A percentile compares a stretch with the other conserved stretches of the same genome.
Evolutionary conservation across 1,140 invertebrate genomes (phyloP).

Genomic region (Metaphire vulgaris): DNA sequence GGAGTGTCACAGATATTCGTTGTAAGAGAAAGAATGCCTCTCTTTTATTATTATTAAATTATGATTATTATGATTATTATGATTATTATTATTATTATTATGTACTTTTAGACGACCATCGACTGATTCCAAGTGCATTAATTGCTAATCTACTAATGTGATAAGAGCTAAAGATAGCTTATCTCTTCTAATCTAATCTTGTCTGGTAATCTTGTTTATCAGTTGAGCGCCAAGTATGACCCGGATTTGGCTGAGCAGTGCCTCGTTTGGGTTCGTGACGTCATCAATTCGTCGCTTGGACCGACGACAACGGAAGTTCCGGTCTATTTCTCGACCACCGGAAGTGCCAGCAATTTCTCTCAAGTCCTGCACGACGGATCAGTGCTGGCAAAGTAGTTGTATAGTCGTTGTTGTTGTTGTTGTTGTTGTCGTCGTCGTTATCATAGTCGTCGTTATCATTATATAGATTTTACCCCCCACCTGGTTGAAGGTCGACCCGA

Average conservation of each 20-base stretch:
- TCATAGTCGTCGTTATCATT: no score
- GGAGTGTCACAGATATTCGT: no score
- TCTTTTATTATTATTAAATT: no score
- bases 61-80: no score
- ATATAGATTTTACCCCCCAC: constrained; percentile 21
- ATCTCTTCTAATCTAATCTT: neutral
- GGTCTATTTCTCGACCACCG: constrained; percentile 13
- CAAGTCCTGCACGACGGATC: constrained; percentile 43
- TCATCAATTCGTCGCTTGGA: constrained; percentile 24
- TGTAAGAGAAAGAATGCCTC: no score
- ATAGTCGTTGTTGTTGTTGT: no score
- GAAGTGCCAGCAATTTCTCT: constrained; percentile 15
- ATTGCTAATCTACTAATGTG: no score
- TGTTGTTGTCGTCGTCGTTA: neutral
- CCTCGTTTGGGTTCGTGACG: constrained; percentile 30
- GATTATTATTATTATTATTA: no score
- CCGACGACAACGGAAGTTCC: constrained; percentile 12
- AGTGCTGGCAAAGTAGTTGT: constrained; percentile 46
- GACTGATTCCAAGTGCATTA: no score
- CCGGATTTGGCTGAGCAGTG: constrained; percentile 28
- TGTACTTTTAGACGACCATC: no score
- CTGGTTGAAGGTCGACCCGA: no score
- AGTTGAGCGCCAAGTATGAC: constrained; percentile 32
- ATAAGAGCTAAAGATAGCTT: no score
- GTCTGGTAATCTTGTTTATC: neutral